Evolutionary conservation across 2,113 vertebrate genomes (phyloP), one percentile per base, ranked within the genome.

Genomic region (Candoia aspera): DNA sequence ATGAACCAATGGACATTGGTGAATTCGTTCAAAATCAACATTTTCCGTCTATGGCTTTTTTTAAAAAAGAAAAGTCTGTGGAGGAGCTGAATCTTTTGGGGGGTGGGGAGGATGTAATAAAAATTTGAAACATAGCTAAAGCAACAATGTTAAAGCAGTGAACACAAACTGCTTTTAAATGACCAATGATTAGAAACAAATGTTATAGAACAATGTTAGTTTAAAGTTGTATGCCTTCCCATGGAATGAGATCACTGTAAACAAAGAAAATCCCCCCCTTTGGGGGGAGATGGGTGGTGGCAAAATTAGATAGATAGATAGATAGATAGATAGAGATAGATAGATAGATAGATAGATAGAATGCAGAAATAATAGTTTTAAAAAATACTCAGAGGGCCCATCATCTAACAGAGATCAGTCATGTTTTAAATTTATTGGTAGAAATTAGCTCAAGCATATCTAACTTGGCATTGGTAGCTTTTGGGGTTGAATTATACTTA

Each of bases 21-120:
- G 93, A 94, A 95, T 93, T 64, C 95, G 88, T 92, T 94, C 60
- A 59, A 92, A 95, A 88, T 89, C 90, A 68, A 86, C 91, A 88
- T 24, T 8, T 53, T 21, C 10, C 26, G 8, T 19, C 19, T n/a
- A 37, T 91, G 94, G 86, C 2, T 2, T 88, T 94, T 93, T 92
- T 94, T 88, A 21, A 4, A 57, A 57, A 29, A 58, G 88, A 62
- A 93, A 94, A 93, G 89, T 79, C 91, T 87, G 11, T 60, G 91
- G 0, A 0, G 86, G 90, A 79, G 87, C 53, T 88, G 94, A 94
- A 94, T 88, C 94, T 91, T 60, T 91, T 93, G 88, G 89, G 87
- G 90, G 93, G 91, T 93, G 87, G 91, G 93, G 90, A 93, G 89
- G 42, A 87, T 57, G 68, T 57, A 88, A 49, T 60, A 88, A 86